Evolutionary conservation across 2,797 vertebrate genomes (phyloP), one percentile per base, ranked within the genome.

Genomic region (Gila robusta): DNA sequence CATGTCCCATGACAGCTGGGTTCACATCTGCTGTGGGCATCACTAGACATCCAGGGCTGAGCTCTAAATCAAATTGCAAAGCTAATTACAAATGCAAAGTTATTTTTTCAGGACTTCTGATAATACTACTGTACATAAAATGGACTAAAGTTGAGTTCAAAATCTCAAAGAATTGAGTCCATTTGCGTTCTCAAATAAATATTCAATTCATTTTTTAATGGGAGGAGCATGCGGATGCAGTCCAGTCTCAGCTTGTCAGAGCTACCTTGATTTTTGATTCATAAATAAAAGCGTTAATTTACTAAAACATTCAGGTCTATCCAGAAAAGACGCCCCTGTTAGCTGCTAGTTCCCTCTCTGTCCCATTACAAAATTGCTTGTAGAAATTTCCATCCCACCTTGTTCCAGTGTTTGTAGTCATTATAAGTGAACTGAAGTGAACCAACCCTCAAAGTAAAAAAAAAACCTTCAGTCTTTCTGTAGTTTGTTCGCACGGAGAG

Each of bases 401-500:
- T 80, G n/a, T 54, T 59, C 35, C 28, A 84, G 23, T 59, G 83
- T 84, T 84, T 77, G 41, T 39, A 17, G 16, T 49, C 16, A 0
- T 52, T 39, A 6, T 26, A 76, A 39, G 66, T n/a, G 9, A 62
- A 76, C 71, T 83, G 56, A 83, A 74, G 54, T 76, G 82, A 66
- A 74, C 39, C 41, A 28, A 76, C 35, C 47, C n/a, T 72, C 32
- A 69, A 67, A 37, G 66, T 49, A 3, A 2, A 54, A 32, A 62
- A 64, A 8, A 32, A 32, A 1, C 6, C 54, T 41, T 2, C 41
- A 12, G 6, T 54, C 32, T 14, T 78, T 85, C 5, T 72, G 49
- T 23, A 59, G 67, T 72, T 32, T 49, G 67, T 71, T 79, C 32
- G 32, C 17, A 28, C 23, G 14, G 11, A 35, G 35, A 56, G 49